These are phyloP conservation scores for Rhopalosiphum nymphaeae DNA, from an alignment of 2,888 invertebrate genomes.

Conservation along the genomic window DNA sequence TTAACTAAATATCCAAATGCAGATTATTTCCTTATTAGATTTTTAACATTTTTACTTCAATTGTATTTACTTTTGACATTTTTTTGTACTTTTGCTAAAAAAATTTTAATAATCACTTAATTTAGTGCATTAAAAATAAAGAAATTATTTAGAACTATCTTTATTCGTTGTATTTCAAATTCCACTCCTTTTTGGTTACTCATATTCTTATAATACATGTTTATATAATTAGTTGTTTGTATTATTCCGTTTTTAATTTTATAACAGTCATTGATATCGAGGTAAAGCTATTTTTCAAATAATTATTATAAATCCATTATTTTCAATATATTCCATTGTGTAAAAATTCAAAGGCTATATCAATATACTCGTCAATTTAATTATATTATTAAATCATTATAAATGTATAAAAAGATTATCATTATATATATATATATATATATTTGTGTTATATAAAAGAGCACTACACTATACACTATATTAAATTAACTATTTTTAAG, in stretches of 20 bases:
- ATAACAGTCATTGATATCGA: background rate
- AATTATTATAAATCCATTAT: background rate
- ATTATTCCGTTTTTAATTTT: background rate
- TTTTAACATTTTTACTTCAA: background rate
- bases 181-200: background rate
- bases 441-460: background rate
- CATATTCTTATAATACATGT: background rate
- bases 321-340: background rate
- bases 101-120: background rate
- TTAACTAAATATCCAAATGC: background rate
- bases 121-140: background rate
- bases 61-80: background rate
- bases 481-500: background rate
- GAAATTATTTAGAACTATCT: background rate
- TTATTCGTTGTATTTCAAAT: background rate
- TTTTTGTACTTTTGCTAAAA: background rate
- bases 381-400: background rate
- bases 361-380: background rate
- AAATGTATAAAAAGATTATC: background rate
- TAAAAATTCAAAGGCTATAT: conserved; percentile 6
- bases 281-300: background rate
- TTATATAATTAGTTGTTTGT: background rate
- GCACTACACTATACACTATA: background rate
- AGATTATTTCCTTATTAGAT: background rate
- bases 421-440: background rate